A percentile compares a stretch with the other conserved stretches of the same genome.
These are phyloP conservation scores for Melitaea cinxia DNA, from an alignment of 1,140 invertebrate genomes.

Conservation along the genomic window DNA sequence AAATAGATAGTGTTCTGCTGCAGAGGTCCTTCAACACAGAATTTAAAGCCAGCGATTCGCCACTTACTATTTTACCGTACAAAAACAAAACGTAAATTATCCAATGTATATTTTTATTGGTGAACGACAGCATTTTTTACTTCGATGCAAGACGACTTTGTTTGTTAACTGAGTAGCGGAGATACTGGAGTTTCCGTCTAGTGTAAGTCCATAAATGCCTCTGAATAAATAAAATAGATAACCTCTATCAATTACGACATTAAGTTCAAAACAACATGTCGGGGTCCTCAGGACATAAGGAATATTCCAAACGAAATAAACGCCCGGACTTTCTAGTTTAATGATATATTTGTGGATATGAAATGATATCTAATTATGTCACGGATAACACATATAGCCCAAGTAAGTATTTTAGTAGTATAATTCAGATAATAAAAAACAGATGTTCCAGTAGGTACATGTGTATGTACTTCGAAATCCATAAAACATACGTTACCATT, in stretches of 20 bases:
- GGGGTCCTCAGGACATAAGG: conserved; percentile 55
- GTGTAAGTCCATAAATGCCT: conserved; percentile 55
- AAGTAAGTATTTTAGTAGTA: background rate
- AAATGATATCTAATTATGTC: background rate
- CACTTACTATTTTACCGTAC: conserved; percentile 45
- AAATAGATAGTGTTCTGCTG: conserved; percentile 49
- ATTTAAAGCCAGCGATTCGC: conserved; percentile 52
- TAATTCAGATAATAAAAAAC: no score
- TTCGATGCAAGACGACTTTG: conserved; percentile 27
- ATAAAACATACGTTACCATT: no score
- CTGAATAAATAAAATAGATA: conserved; percentile 75
- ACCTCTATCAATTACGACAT: conserved; percentile 72
- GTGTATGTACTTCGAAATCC: no score
- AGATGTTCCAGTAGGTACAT: no score
- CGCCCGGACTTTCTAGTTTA: background rate
- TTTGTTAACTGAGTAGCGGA: conserved; percentile 39
- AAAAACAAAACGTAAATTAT: conserved; percentile 57
- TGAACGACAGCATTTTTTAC: conserved; percentile 50
- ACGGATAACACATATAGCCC: background rate
- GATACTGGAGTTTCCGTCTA: conserved; percentile 69
- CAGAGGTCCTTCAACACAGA: conserved; percentile 56
- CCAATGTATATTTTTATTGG: conserved; percentile 46
- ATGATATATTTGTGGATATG: background rate
- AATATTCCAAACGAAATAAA: conserved; percentile 25
- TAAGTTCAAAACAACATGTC: conserved; percentile 78